Evolutionary conservation across 1,140 invertebrate species (phyloP).

Genomic region (Charaxes varanes): DNA sequence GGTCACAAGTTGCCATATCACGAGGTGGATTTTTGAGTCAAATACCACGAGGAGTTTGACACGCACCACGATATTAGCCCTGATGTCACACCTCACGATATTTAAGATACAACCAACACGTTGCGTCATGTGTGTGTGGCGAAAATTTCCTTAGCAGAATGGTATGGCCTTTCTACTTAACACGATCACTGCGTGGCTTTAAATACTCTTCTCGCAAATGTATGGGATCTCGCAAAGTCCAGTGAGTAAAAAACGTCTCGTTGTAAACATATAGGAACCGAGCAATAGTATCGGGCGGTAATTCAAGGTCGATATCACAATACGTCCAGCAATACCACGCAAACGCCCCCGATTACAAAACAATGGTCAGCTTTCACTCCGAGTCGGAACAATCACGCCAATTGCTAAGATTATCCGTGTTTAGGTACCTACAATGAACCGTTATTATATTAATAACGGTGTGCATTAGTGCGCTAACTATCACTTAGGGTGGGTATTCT

Average conservation of each 20-base stretch:
- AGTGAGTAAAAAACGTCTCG: too few relatives aligned
- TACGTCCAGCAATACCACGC: slow-evolving; percentile 1
- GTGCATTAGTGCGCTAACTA: slow-evolving; percentile 9
- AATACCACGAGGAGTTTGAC: slow-evolving; percentile 21
- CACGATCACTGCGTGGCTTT: neutral
- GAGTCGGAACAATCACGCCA: slow-evolving; percentile 22
- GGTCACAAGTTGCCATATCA: slow-evolving; percentile 44
- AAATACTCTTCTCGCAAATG: too few relatives aligned
- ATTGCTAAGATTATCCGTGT: slow-evolving; percentile 20
- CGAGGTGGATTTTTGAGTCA: slow-evolving; percentile 33
- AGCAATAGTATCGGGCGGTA: too few relatives aligned
- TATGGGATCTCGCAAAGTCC: too few relatives aligned
- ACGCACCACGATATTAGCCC: slow-evolving; percentile 20
- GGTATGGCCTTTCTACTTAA: slow-evolving; percentile 2
- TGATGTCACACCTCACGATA: slow-evolving; percentile 41
- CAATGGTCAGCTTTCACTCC: slow-evolving; percentile 26
- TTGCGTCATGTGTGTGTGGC: slow-evolving; percentile 24
- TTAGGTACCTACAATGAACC: slow-evolving; percentile 20
- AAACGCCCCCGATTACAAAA: slow-evolving; percentile 22
- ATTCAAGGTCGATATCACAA: slow-evolving; percentile 3
- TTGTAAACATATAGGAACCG: too few relatives aligned
- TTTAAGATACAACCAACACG: slow-evolving; percentile 23
- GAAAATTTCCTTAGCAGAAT: slow-evolving; percentile 18
- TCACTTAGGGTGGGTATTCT: slow-evolving; percentile 8
- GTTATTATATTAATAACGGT: slow-evolving; percentile 28